These are phyloP conservation scores for Plumapathes pennacea DNA, from an alignment of 92 coral and sea anemone genomes.

Conservation along the genomic window DNA sequence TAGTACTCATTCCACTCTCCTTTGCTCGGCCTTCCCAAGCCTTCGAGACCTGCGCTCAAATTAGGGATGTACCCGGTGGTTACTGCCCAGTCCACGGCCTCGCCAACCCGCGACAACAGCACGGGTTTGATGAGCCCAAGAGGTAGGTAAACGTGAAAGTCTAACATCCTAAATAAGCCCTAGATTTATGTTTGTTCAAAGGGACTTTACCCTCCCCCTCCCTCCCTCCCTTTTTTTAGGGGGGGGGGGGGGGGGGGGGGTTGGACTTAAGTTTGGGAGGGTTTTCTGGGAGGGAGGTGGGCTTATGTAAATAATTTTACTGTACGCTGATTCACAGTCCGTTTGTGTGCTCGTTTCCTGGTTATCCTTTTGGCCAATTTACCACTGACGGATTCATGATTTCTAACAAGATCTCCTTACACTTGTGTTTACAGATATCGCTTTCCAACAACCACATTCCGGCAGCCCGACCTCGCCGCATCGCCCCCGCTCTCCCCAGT, in stretches of 20 bases:
- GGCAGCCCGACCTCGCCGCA: conserved; percentile 33
- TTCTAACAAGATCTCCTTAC: background rate
- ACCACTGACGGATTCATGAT: no score
- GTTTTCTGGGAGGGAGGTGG: no score
- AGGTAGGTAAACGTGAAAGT: conserved; percentile 19
- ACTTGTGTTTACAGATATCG: conserved; percentile 5
- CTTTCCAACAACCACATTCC: conserved; percentile 25
- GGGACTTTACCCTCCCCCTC: no score
- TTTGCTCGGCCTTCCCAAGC: conserved; percentile 41
- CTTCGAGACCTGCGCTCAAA: conserved; percentile 79
- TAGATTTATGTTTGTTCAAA: no score
- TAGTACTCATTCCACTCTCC: background rate
- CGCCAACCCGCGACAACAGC: conserved; percentile 58
- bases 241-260: no score
- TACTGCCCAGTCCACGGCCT: conserved; percentile 58
- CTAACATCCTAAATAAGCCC: no score
- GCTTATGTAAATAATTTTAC: no score
- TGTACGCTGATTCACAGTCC: no score
- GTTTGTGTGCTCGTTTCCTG: no score
- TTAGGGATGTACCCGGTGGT: conserved; percentile 41
- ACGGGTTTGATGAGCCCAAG: conserved; percentile 69
- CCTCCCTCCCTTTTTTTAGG: no score
- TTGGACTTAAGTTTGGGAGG: no score
- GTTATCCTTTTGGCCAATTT: no score
- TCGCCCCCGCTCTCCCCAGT: conserved; percentile 50